Evolutionary conservation across 2,888 invertebrate species (phyloP).

Genomic region (Thecocarcelia acutangulata): DNA sequence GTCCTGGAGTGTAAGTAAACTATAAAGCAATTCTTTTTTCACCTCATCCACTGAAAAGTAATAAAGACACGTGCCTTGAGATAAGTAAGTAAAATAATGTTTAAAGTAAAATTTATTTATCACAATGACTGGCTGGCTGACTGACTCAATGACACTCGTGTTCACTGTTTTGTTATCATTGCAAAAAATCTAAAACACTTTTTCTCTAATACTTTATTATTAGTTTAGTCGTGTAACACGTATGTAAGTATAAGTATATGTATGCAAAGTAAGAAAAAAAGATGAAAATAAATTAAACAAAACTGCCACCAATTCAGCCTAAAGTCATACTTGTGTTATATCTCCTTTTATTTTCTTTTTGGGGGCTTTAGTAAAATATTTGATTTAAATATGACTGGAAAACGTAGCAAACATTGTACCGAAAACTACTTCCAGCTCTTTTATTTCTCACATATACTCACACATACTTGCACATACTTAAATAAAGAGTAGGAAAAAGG

Average conservation of each 20-base stretch:
- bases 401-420: constrained; percentile 20
- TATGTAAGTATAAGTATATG: neutral
- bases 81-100: constrained; percentile 24
- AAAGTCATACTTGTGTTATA: constrained; percentile 50
- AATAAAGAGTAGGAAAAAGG: constrained; percentile 13
- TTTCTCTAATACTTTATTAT: neutral
- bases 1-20: neutral
- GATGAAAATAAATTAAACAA: too few relatives aligned
- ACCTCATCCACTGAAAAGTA: neutral
- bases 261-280: too few relatives aligned
- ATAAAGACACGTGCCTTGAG: constrained; percentile 40
- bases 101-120: constrained; percentile 34
- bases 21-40: neutral
- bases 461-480: neutral
- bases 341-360: constrained; percentile 7
- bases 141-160: constrained; percentile 18
- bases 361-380: constrained; percentile 45
- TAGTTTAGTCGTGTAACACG: neutral
- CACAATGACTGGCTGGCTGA: constrained; percentile 4
- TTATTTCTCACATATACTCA: neutral
- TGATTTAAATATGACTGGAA: constrained; percentile 55
- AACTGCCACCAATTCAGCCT: constrained; percentile 27
- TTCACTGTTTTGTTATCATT: constrained; percentile 36
- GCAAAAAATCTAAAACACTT: constrained; percentile 18
- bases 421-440: too few relatives aligned